Evolutionary conservation across 2,113 vertebrate species (phyloP), one percentile per base, ranked within the genome.

Genomic region (Macroglossus sobrinus): DNA sequence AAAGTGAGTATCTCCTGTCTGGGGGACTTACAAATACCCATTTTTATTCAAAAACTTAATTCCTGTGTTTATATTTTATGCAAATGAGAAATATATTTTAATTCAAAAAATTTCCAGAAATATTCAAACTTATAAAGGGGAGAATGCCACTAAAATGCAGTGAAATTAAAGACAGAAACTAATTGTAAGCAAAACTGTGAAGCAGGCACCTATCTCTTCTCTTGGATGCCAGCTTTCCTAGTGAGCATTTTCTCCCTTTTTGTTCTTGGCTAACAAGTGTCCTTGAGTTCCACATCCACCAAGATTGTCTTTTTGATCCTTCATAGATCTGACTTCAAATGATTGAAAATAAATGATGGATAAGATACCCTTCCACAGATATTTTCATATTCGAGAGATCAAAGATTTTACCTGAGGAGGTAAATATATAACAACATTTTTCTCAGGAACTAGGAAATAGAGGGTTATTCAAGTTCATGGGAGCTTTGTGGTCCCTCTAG

Each of bases 1-100:
- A 88, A 93, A 74, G 15, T 35, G 74, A 18, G 2, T 85, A 24
- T 55, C 45, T 96, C 11, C 35, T 61, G 35, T 43, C 57, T 68
- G 6, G 22, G 35, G 64, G 19, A 93, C 26, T 87, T 93, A 47
- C 22, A 93, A 92, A 89, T 80, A 64, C 26, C 35, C 18, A 43
- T 84, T 96, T 92, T 95, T 69, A 82, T 94, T 85, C 15, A 89
- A 88, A 95, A 96, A 57, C 38, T 84, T 26, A 95, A 55, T 50
- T 50, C 47, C 71, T 94, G 4, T 1, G 38, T 45, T 59, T 90
- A 11, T 86, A 92, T 61, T 15, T 84, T 50, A 93, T 24, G 53
- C 38, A 76, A 84, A 40, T 86, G 75, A 47, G 40, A 93, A 94
- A 28, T 64, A 50, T 30, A 43, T 43, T 24, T 91, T 82, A 50